Conservation (phyloP, 1,140 invertebrate genomes). For the Pseudomyrmex pallidus region DNA sequence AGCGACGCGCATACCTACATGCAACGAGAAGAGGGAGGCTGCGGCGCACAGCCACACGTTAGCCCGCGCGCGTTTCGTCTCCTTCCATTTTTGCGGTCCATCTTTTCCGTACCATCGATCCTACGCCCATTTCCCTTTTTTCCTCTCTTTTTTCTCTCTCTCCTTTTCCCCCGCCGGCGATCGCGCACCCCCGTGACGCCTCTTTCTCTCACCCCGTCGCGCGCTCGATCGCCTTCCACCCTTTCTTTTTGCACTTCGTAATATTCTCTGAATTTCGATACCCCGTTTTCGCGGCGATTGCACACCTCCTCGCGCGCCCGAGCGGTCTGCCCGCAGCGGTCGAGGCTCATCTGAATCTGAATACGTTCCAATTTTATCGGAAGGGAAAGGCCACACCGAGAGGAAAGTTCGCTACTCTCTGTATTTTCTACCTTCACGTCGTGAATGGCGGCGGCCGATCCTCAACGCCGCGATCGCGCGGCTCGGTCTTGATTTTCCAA, state of each 20-base stretch:
- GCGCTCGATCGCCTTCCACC: not conserved
- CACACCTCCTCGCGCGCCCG: not conserved
- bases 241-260: conserved; percentile 47
- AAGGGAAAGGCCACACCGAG: not conserved
- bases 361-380: conserved; percentile 65
- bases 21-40: not conserved
- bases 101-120: conserved; percentile 67
- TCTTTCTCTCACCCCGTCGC: too few species aligned
- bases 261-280: conserved; percentile 63
- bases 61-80: conserved; percentile 72
- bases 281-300: not conserved
- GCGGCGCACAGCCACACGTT: conserved; percentile 22
- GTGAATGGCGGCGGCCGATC: not conserved
- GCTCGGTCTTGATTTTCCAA: not conserved
- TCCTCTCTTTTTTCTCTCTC: not conserved
- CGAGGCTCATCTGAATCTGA: conserved; percentile 68
- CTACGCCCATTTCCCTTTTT: conserved; percentile 10
- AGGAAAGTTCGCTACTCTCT: conserved; percentile 42
- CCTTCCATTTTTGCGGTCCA: conserved; percentile 71
- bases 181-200: too few species aligned
- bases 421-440: conserved; percentile 23
- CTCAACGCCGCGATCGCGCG: too few species aligned
- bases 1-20: conserved; percentile 32
- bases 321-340: conserved; percentile 11
- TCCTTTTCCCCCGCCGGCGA: too few species aligned